Percentiles rank a stretch among this genome's conserved stretches.
Conservation (phyloP, 2,888 invertebrate genomes). For the Andrena minutula region DNA sequence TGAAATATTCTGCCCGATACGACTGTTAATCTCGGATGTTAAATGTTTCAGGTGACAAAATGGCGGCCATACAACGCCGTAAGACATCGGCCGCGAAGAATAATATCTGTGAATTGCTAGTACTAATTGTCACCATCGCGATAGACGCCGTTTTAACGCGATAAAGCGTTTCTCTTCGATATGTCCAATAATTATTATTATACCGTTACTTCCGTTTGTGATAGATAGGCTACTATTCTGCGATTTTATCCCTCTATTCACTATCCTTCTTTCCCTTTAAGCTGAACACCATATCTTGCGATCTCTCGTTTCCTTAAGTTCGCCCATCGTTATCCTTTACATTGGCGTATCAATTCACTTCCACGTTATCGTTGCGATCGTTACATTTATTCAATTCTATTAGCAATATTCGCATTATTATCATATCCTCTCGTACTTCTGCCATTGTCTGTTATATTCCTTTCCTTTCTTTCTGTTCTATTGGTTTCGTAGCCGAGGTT, state of each 20-base stretch:
- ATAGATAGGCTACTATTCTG: slow-evolving; percentile 78
- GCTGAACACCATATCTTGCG: slow-evolving; percentile 25
- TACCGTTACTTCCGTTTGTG: slow-evolving; percentile 80
- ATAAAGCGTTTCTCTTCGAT: slow-evolving; percentile 80
- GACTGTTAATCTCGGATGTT: slow-evolving; percentile 9
- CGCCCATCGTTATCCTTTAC: slow-evolving; percentile 14
- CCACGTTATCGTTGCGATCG: background rate
- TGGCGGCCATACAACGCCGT: slow-evolving; percentile 94
- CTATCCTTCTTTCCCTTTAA: slow-evolving; percentile 59
- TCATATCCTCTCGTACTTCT: slow-evolving; percentile 4
- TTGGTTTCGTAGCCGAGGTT: slow-evolving; percentile 43
- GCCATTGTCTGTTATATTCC: background rate
- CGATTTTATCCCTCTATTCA: slow-evolving; percentile 65
- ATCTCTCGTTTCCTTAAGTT: slow-evolving; percentile 9
- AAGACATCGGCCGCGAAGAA: slow-evolving; percentile 86
- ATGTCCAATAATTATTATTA: slow-evolving; percentile 79
- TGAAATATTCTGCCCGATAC: background rate
- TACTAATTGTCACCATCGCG: slow-evolving; percentile 76
- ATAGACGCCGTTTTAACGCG: slow-evolving; percentile 79
- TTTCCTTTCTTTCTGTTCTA: slow-evolving; percentile 40
- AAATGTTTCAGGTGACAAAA: slow-evolving; percentile 91
- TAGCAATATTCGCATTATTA: slow-evolving; percentile 6
- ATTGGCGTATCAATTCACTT: background rate
- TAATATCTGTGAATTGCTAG: slow-evolving; percentile 76
- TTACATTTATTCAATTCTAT: background rate